Conservation (phyloP, 2,888 invertebrate species). For the Drosophila niveifrons region DNA sequence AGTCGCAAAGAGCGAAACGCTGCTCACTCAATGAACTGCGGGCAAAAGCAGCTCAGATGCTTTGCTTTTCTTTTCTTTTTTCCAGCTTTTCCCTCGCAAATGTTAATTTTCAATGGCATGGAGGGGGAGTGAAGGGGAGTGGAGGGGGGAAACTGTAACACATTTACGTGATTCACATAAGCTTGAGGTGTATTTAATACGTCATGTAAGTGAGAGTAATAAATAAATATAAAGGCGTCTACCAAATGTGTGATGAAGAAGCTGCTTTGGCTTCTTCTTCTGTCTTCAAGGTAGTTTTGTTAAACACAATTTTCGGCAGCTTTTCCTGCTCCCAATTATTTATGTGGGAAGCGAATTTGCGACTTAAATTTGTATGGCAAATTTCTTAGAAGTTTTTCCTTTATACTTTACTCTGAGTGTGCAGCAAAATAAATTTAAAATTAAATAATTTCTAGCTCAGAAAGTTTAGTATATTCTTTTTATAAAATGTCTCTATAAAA, state of each 20-base stretch:
- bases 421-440: too few relatives aligned
- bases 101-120: conserved; percentile 21
- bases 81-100: conserved; percentile 22
- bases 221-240: background rate
- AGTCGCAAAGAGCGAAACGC: conserved; percentile 32
- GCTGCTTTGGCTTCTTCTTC: background rate
- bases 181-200: conserved; percentile 5
- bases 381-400: too few relatives aligned
- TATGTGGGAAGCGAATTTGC: background rate
- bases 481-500: too few relatives aligned
- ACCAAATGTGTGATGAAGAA: background rate
- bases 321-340: background rate
- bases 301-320: background rate
- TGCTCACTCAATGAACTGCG: conserved; percentile 37
- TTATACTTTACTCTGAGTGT: too few relatives aligned
- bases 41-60: conserved; percentile 9
- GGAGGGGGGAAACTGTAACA: conserved; percentile 5
- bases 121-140: too few relatives aligned
- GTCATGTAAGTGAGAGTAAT: background rate
- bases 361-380: background rate
- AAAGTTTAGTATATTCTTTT: too few relatives aligned
- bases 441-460: too few relatives aligned
- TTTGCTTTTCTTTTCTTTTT: conserved; percentile 39
- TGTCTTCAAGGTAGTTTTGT: background rate
- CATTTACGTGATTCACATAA: conserved; percentile 13